Evolutionary conservation across 2,888 invertebrate species (phyloP).

Genomic region (Flexamia atlantica): DNA sequence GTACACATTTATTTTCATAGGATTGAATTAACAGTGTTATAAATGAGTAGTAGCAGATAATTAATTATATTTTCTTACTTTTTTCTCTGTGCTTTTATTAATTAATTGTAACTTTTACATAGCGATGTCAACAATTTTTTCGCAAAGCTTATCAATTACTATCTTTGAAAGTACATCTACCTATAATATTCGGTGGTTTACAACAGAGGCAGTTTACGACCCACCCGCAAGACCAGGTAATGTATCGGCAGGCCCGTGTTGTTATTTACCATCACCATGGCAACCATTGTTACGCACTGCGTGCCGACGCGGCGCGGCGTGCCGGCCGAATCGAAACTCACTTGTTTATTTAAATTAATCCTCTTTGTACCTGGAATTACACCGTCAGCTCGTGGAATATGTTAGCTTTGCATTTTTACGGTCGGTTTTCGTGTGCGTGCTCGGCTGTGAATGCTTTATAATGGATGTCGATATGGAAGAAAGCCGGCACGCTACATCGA

Average conservation of each 20-base stretch:
- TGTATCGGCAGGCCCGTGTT: background rate
- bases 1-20: too few relatives aligned
- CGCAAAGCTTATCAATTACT: too few relatives aligned
- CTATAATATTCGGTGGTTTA: too few relatives aligned
- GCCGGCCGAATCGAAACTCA: conserved; percentile 51
- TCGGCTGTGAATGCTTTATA: conserved; percentile 21
- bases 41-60: too few relatives aligned
- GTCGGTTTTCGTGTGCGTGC: conserved; percentile 33
- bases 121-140: too few relatives aligned
- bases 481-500: background rate
- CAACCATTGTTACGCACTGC: conserved; percentile 56
- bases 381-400: conserved; percentile 27
- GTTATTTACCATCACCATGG: conserved; percentile 44
- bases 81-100: too few relatives aligned
- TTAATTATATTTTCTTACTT: too few relatives aligned
- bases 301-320: conserved; percentile 31
- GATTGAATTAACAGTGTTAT: too few relatives aligned
- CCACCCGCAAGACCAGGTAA: background rate
- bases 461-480: background rate
- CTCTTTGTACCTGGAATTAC: conserved; percentile 34
- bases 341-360: conserved; percentile 60
- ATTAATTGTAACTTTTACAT: too few relatives aligned
- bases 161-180: too few relatives aligned
- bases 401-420: conserved; percentile 42
- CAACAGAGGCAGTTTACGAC: too few relatives aligned